A percentile compares a stretch with the other conserved stretches of the same genome.
phyloP scores from a whole-genome alignment of 2,797 vertebrate genomes.

The Xenops minutus region DNA sequence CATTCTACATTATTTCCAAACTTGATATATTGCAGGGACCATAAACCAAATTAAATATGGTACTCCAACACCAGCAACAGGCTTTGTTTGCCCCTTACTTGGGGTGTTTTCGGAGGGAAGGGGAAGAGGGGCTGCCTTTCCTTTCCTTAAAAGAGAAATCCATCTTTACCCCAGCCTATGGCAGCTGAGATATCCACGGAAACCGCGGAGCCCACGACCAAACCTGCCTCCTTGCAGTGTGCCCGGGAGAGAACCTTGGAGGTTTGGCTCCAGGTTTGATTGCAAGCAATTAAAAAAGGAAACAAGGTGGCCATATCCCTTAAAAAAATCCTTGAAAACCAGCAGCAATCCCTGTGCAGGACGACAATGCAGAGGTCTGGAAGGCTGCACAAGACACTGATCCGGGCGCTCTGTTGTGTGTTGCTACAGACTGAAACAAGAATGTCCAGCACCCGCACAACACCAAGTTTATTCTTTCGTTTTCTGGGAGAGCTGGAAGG shows the following conservation, averaged over 20 bases:
- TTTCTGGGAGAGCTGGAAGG: not conserved
- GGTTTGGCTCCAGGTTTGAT: not conserved
- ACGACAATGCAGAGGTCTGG: not conserved
- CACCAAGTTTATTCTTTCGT: not conserved
- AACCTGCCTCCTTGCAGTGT: not conserved
- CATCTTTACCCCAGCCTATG: rapidly evolving
- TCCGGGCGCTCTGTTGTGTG: rapidly evolving
- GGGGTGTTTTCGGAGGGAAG: not conserved
- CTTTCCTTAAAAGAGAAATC: not conserved
- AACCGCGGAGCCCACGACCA: rapidly evolving
- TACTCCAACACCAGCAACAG: not conserved
- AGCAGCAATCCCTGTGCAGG: not conserved
- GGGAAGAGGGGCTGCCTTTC: not conserved
- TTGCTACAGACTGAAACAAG: not conserved
- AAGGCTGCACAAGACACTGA: rapidly evolving
- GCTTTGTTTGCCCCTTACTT: not conserved
- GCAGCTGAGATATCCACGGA: rapidly evolving
- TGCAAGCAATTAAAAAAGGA: rapidly evolving
- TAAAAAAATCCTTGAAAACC: not conserved
- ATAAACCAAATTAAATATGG: not conserved
- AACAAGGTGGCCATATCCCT: not conserved
- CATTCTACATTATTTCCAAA: not conserved
- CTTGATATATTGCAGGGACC: rapidly evolving
- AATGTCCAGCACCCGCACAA: not conserved
- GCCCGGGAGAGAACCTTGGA: not conserved